Conservation (phyloP, 2,797 vertebrate species). For the Pangasius krempfi region DNA sequence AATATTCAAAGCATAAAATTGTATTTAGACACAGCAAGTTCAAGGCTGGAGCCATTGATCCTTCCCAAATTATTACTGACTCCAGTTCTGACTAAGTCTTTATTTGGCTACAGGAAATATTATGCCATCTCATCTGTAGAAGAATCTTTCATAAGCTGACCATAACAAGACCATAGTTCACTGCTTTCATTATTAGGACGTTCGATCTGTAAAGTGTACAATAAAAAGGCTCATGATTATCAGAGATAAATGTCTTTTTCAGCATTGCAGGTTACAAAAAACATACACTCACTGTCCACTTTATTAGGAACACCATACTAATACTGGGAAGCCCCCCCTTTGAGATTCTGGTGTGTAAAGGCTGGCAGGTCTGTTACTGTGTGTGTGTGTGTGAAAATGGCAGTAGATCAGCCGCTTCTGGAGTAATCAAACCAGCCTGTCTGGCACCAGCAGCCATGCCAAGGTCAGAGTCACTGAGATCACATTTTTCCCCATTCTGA, state of each 20-base stretch:
- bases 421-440: not conserved
- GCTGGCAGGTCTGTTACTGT: not conserved
- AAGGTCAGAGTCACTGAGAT: not conserved
- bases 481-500: not conserved
- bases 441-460: not conserved
- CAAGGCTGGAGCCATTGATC: constrained; percentile 21
- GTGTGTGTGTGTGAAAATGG: not conserved
- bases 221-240: not conserved
- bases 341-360: not conserved
- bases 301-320: not conserved
- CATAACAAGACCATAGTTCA: not conserved
- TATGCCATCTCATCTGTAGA: not conserved
- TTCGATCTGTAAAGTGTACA: not conserved
- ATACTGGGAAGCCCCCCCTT: not conserved
- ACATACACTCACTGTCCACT: not conserved
- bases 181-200: not conserved
- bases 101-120: constrained; percentile 1
- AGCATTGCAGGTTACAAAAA: not conserved
- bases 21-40: constrained; percentile 26
- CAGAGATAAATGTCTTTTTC: not conserved
- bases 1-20: constrained; percentile 23
- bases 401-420: not conserved
- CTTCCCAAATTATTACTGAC: constrained; percentile 22
- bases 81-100: not conserved
- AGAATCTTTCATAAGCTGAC: not conserved